Evolutionary conservation across 2,797 vertebrate species (phyloP).

Genomic region (Coracias cyanogaster): DNA sequence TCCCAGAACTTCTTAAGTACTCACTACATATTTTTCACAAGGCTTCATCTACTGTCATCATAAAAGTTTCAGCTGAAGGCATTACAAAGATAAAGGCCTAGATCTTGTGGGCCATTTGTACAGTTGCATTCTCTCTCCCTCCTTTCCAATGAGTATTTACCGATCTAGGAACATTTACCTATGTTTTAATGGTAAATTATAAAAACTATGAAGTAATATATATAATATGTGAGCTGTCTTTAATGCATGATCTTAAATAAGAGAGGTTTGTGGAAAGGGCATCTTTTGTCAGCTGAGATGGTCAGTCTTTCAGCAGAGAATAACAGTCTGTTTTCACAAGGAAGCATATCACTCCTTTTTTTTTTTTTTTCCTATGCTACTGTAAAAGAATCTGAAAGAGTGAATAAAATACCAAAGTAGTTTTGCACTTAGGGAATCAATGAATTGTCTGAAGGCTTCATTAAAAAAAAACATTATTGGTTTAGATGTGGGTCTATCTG

Average conservation of each 20-base stretch:
- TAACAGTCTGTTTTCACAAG: neutral
- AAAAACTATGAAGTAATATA: neutral
- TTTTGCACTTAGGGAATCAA: neutral
- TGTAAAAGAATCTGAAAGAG: neutral
- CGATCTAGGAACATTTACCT: neutral
- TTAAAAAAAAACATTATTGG: neutral
- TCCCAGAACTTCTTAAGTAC: neutral
- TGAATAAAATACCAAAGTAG: neutral
- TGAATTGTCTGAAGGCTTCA: neutral
- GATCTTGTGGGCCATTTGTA: neutral
- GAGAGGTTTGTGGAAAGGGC: neutral
- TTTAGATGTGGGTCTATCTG: neutral
- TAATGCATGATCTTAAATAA: neutral
- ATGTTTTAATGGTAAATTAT: neutral
- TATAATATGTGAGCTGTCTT: neutral
- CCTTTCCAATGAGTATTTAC: neutral
- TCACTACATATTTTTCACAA: neutral
- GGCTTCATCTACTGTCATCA: neutral
- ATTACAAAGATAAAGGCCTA: neutral
- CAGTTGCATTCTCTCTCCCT: neutral
- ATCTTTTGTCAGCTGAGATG: constrained; percentile 5
- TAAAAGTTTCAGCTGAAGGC: neutral
- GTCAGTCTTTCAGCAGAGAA: neutral
- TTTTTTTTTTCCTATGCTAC: neutral
- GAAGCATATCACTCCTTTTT: neutral